A percentile compares a stretch with the other conserved stretches of the same genome.
Evolutionary conservation across 1,140 invertebrate genomes (phyloP).

Genomic region (Apis laboriosa): DNA sequence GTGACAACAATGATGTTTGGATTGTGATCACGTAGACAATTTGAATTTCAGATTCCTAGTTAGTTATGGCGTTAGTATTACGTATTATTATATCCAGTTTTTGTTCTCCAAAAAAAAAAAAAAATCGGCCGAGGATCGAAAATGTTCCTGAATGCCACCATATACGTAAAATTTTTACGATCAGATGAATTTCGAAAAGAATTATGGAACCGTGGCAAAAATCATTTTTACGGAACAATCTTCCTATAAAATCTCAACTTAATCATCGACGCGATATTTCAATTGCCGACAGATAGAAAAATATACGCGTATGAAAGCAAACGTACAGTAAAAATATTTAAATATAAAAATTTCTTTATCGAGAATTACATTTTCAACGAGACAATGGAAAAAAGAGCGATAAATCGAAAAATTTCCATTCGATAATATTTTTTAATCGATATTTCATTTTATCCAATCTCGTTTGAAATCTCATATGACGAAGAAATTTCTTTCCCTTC

Average conservation of each 20-base stretch:
- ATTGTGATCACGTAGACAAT: conserved; percentile 16
- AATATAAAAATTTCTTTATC: neutral
- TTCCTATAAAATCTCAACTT: neutral
- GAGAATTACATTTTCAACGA: neutral
- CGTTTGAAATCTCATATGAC: neutral
- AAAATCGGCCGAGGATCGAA: neutral
- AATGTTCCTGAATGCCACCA: too few relatives aligned
- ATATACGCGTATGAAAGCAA: neutral
- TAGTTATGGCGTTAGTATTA: conserved; percentile 2
- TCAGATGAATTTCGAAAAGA: neutral
- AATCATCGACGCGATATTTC: neutral
- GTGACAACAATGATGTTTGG: neutral
- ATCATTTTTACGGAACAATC: neutral
- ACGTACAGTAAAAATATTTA: neutral
- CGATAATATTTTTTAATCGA: neutral
- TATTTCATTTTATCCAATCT: neutral
- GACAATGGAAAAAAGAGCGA: neutral
- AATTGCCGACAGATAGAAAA: neutral
- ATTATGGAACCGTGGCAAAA: too few relatives aligned
- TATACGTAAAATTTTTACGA: neutral
- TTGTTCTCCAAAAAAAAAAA: neutral
- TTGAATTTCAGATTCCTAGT: conserved; percentile 27
- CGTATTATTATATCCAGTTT: neutral
- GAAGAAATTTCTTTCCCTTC: neutral
- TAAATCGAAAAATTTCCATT: neutral